Evolutionary conservation across 2,888 invertebrate species (phyloP).

Genomic region (Cerceris rybyensis): DNA sequence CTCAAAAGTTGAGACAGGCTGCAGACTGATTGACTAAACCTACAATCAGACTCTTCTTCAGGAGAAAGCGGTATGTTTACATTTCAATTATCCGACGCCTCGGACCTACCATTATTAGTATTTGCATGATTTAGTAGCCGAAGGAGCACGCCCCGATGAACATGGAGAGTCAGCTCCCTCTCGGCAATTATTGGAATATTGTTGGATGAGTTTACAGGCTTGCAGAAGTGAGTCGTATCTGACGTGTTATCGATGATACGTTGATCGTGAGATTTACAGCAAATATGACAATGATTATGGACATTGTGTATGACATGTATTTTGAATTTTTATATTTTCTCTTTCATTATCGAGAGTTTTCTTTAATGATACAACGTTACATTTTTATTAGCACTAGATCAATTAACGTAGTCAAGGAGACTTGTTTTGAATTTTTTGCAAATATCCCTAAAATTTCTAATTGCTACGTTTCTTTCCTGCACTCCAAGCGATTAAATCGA

Average conservation of each 20-base stretch:
- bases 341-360: no score
- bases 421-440: no score
- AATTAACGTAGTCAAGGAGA: no score
- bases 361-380: no score
- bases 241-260: neutral
- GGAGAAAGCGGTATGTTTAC: slow-evolving; percentile 73
- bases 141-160: slow-evolving; percentile 60
- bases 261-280: neutral
- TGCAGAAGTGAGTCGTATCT: neutral
- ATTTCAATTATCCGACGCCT: slow-evolving; percentile 78
- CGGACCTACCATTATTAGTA: slow-evolving; percentile 75
- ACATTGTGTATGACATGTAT: no score
- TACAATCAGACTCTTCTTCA: slow-evolving; percentile 45
- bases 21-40: slow-evolving; percentile 36
- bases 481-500: no score
- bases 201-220: neutral
- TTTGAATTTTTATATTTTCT: no score
- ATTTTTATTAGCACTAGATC: no score
- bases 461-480: no score
- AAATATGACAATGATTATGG: neutral
- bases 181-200: slow-evolving; percentile 38
- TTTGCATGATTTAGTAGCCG: slow-evolving; percentile 78
- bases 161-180: slow-evolving; percentile 39
- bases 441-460: no score
- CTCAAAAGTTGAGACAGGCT: slow-evolving; percentile 30